Conservation (phyloP, 1,140 invertebrate genomes). For the Drosophila littoralis region DNA sequence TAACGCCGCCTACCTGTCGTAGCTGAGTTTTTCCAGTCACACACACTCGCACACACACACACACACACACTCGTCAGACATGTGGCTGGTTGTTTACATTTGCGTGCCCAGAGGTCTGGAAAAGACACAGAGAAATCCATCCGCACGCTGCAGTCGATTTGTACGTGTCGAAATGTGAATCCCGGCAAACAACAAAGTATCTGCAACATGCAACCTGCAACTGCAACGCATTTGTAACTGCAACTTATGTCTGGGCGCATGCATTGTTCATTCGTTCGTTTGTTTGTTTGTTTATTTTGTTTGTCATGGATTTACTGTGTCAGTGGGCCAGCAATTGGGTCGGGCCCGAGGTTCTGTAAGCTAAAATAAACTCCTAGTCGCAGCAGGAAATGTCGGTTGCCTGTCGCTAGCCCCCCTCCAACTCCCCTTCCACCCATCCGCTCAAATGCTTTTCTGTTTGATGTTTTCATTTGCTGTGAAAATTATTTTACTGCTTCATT, state of each 20-base stretch:
- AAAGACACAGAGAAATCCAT: slow-evolving; percentile 23
- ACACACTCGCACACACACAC: slow-evolving; percentile 8
- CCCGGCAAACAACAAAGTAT: slow-evolving; percentile 38
- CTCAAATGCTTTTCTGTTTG: slow-evolving; percentile 46
- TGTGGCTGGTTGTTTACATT: slow-evolving; percentile 47
- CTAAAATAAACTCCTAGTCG: slow-evolving; percentile 60
- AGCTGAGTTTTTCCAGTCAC: slow-evolving; percentile 37
- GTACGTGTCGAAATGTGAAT: slow-evolving; percentile 53
- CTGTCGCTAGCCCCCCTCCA: slow-evolving; percentile 1
- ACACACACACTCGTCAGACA: slow-evolving; percentile 2
- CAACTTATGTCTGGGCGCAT: slow-evolving; percentile 37
- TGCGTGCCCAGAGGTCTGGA: slow-evolving; percentile 34
- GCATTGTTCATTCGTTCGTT: slow-evolving; percentile 19
- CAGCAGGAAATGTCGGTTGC: slow-evolving; percentile 57
- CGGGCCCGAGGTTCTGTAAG: slow-evolving; percentile 39
- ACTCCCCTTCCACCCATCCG: background rate
- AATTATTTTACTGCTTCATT: slow-evolving; percentile 42
- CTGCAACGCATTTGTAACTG: slow-evolving; percentile 33
- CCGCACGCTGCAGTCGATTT: slow-evolving; percentile 27
- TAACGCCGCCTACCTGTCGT: slow-evolving; percentile 27
- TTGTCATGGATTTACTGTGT: slow-evolving; percentile 26
- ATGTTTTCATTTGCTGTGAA: slow-evolving; percentile 44
- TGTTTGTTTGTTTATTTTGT: background rate
- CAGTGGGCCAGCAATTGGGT: slow-evolving; percentile 57
- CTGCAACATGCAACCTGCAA: slow-evolving; percentile 35